Evolutionary conservation across 1,140 invertebrate species (phyloP), one percentile per base, ranked within the genome.

Genomic region (Telenomus remus): DNA sequence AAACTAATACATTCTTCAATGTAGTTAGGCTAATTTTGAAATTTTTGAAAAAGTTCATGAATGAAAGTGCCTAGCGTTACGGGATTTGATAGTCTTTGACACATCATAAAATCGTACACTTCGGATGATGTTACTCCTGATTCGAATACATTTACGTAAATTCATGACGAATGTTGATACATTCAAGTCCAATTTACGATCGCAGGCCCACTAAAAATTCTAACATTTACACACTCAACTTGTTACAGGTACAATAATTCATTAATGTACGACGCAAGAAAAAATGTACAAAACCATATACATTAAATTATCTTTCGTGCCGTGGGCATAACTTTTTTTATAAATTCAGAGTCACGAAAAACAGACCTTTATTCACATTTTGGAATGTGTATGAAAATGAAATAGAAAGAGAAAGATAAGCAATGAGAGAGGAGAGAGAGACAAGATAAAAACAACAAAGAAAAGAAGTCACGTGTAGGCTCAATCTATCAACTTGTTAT

Each of bases 401-500:
- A 70, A 82, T 75, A 81, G 66, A 79, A 81, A 84, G 78, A 84
- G 76, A 85, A 76, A 80, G 69, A 81, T 76, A 81, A 83, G 76
- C 64, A 84, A 77, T 81, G 74, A 80, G 79, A 81, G 61, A 81
- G 79, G 19, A 27, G 19, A 27, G 19, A 27, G 19, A 27, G 19
- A 27, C 6, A 27, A 27, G 1, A 79, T 72, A 79, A 79, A 76
- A 72, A 76, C 68, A 73, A 73, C 66, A 74, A 80, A 79, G 63
- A 80, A 78, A 65, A 81, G 60, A 81, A 85, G 83, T 86, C 85
- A 87, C 79, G 84, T 83, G 84, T 87, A 86, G 78, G 79, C 82
- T 86, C 83, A 83, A 87, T 86, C 86, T 87, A 88, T 84, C 76
- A 88, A 87, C 87, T 87, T 82, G 83, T 94, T 95, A 95, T 95